These are phyloP conservation scores for Metacarcinus magister DNA, from an alignment of 2,888 invertebrate genomes.

Conservation along the genomic window DNA sequence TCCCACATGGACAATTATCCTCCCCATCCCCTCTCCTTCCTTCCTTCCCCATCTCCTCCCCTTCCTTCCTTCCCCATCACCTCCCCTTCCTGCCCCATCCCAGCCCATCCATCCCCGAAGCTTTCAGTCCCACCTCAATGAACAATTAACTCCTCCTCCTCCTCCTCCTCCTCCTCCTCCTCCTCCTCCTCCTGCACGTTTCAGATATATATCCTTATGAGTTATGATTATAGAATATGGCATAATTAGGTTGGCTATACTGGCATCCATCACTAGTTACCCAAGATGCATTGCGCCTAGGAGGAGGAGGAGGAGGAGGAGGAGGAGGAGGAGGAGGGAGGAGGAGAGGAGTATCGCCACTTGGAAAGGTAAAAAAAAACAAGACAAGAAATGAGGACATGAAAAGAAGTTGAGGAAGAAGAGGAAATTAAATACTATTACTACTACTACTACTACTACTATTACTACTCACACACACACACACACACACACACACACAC, in stretches of 20 bases:
- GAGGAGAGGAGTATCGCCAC: neutral
- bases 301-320: neutral
- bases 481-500: too few species aligned
- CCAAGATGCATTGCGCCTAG: neutral
- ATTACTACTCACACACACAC: too few species aligned
- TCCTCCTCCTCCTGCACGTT: neutral
- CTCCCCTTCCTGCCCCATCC: too few species aligned
- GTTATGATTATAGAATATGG: neutral
- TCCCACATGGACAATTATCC: too few species aligned
- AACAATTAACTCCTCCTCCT: neutral
- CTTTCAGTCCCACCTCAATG: too few species aligned
- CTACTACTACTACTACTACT: too few species aligned
- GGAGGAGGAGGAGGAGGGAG: neutral
- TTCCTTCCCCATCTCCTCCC: neutral
- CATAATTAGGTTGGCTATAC: neutral
- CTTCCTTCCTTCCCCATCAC: too few species aligned
- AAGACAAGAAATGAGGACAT: neutral
- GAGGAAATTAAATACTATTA: too few species aligned
- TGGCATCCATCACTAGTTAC: neutral
- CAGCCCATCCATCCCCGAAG: neutral
- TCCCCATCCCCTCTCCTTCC: neutral
- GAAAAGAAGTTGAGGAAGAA: neutral
- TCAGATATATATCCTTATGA: neutral
- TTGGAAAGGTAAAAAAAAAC: too few species aligned
- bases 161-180: neutral